Percentiles rank a stretch among this genome's conserved stretches.
Evolutionary conservation across 1,140 invertebrate species (phyloP).

Genomic region (Protaetia brevitarsis): DNA sequence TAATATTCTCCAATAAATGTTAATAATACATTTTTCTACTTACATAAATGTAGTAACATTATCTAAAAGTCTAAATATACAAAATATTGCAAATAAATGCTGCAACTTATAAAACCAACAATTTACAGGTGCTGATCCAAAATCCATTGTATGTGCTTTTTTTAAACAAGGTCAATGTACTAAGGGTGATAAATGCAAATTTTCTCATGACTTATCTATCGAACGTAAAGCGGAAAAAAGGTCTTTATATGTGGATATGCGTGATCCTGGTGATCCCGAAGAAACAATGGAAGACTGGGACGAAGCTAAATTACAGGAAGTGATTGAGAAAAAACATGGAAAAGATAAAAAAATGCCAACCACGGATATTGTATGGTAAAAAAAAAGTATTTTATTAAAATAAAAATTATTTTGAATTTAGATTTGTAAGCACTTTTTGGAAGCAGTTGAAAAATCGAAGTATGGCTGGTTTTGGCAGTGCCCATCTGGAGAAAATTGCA

Average conservation of each 20-base stretch:
- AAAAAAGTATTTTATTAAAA: neutral
- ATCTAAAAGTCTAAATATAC: no score
- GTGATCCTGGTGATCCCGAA: constrained; percentile 67
- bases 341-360: constrained; percentile 68
- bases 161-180: constrained; percentile 96
- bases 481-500: constrained; percentile 89
- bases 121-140: constrained; percentile 80
- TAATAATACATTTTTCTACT: no score
- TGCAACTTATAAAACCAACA: no score
- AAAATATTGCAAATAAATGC: no score
- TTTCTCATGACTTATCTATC: constrained; percentile 92
- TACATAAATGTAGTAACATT: no score
- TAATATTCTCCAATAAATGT: no score
- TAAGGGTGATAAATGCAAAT: constrained; percentile 98
- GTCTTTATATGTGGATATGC: constrained; percentile 91
- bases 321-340: constrained; percentile 94
- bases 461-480: constrained; percentile 99
- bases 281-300: constrained; percentile 97
- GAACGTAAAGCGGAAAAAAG: constrained; percentile 96
- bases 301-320: constrained; percentile 91
- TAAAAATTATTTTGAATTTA: constrained; percentile 51
- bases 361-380: constrained; percentile 74
- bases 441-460: constrained; percentile 96
- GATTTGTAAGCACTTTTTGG: constrained; percentile 98
- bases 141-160: constrained; percentile 97